Base-by-base conservation (phyloP, 2,797 vertebrate genomes). In the Moxostoma hubbsi region DNA sequence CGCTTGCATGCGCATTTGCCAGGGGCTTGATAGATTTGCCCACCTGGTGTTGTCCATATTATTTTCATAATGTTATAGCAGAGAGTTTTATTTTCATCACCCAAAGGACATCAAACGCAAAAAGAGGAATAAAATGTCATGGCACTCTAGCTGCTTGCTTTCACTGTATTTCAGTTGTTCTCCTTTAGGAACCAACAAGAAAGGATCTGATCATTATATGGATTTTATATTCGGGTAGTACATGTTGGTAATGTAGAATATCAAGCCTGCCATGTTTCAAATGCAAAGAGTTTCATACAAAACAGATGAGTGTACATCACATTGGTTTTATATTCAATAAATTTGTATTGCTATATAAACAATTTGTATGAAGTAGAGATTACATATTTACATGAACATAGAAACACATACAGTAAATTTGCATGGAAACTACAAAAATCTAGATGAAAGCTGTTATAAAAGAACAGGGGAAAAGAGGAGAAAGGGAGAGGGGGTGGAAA, bases 21-120 rank as follows among this genome's bases (percentile, higher is more conserved):
- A 73, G 61, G 51, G 86, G 83, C 93, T 93, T 96, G 95, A 96
- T 95, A 95, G 94, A 96, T 96, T 94, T 95, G 93, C 91, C 95
- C 96, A 98, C 96, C 96, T 98, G 96, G 93, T 96, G 94, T 92
- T 90, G 93, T 94, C 94, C 90, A 90, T 94, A 90, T 90, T 87
- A 70, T 88, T 92, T 93, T 92, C 85, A 88, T 93, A 77, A 80
- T 84, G 79, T 81, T 70, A 69, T 77, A 72, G 79, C 78, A 75
- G 64, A 71, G 64, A 54, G 55, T 76, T 83, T 76, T 70, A 54
- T 75, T 82, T 81, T 74, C 69, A 84, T 83, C 73, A 73, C 71
- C 63, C 82, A 53, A 62, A 82, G 43, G 74, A 77, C 77, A 73
- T 79, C 69, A 79, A 79, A 79, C 46, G 5, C 67, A 78, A 59